phyloP scores from a whole-genome alignment of 2,113 vertebrate genomes.

The Maccullochella peelii region DNA sequence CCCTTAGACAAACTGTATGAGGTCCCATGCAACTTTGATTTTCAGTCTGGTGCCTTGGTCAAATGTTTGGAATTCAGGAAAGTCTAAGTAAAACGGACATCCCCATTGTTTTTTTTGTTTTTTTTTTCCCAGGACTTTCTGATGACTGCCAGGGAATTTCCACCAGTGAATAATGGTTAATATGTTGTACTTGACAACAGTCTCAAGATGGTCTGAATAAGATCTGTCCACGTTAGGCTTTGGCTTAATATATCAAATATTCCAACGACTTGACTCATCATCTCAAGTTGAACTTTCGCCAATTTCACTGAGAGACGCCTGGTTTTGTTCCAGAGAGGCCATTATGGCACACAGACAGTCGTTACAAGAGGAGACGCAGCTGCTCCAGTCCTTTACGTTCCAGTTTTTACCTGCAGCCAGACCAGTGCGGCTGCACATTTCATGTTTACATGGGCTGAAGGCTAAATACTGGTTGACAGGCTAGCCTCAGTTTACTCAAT shows the following conservation, averaged over 20 bases:
- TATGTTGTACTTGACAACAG: background rate
- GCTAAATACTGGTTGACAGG: slow-evolving; percentile 23
- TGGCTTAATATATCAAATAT: slow-evolving; percentile 4
- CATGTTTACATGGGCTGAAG: slow-evolving; percentile 25
- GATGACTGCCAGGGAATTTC: background rate
- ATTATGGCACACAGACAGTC: background rate
- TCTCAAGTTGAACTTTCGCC: background rate
- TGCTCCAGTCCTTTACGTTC: slow-evolving; percentile 2
- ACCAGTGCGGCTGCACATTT: background rate
- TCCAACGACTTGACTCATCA: slow-evolving; percentile 14
- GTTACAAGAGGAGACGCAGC: slow-evolving; percentile 25
- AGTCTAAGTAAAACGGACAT: background rate
- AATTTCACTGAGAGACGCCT: background rate
- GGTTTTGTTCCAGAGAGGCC: slow-evolving; percentile 13
- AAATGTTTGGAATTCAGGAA: background rate
- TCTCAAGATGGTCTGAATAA: background rate
- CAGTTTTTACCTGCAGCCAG: slow-evolving; percentile 22
- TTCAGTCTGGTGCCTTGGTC: background rate
- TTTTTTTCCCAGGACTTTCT: background rate
- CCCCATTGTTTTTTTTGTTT: background rate
- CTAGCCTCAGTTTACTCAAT: slow-evolving; percentile 5
- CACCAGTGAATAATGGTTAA: background rate
- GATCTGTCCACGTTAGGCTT: background rate
- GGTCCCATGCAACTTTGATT: too few relatives aligned
- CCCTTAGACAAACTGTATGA: too few relatives aligned